phyloP scores from a whole-genome alignment of 2,113 vertebrate species.

The Epinephelus fuscoguttatus region DNA sequence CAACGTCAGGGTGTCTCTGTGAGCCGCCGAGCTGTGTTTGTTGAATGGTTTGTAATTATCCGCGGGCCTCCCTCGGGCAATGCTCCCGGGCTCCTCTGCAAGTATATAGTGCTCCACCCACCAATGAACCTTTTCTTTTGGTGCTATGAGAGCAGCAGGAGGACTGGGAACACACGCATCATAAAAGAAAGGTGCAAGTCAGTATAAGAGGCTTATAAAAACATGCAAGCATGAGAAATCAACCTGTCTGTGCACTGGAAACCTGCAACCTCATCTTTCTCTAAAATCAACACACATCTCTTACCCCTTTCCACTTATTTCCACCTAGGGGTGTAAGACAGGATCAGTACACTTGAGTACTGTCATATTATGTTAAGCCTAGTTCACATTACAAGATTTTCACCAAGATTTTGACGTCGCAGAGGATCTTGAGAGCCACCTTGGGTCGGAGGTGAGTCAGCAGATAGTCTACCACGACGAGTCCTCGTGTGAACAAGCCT shows the following conservation, averaged over 20 bases:
- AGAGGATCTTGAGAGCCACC: no score
- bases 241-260: not conserved
- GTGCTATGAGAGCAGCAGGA: conserved; percentile 34
- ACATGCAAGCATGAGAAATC: conserved; percentile 3
- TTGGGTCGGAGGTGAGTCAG: no score
- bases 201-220: conserved; percentile 19
- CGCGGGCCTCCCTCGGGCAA: conserved; percentile 68
- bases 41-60: conserved; percentile 82
- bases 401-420: no score
- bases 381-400: no score
- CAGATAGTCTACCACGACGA: no score
- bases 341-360: no score
- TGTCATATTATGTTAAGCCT: no score
- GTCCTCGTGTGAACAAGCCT: no score
- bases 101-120: conserved; percentile 54
- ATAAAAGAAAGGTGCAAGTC: conserved; percentile 21
- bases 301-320: not conserved
- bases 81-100: conserved; percentile 64
- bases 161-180: conserved; percentile 12
- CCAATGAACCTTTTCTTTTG: conserved; percentile 43
- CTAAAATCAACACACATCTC: not conserved
- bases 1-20: conserved; percentile 45
- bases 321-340: not conserved
- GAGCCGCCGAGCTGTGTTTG: conserved; percentile 70
- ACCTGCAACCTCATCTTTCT: not conserved